These are phyloP conservation scores for Caenorhabditis sp. DNA, from an alignment of 2,888 invertebrate genomes.

Conservation along the genomic window DNA sequence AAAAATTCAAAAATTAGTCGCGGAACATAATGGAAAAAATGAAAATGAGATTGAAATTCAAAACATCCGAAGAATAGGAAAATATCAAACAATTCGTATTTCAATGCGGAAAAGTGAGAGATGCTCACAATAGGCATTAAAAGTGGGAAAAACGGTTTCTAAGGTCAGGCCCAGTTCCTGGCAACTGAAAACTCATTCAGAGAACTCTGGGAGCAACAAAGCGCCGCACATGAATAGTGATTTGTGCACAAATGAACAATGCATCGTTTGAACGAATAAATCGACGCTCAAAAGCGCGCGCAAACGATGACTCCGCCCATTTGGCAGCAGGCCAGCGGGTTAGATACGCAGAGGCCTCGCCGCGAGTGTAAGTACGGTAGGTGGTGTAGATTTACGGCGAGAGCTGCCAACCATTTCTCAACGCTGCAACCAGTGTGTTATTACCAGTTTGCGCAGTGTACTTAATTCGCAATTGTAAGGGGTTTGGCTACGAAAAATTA, in stretches of 20 bases:
- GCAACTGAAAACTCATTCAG: too few relatives aligned
- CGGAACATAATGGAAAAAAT: background rate
- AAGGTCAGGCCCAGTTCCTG: too few relatives aligned
- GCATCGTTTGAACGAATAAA: conserved; percentile 22
- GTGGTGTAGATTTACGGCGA: conserved; percentile 52
- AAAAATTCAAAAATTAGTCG: conserved; percentile 5
- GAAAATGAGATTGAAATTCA: background rate
- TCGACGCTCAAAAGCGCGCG: conserved; percentile 59
- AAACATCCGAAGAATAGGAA: too few relatives aligned
- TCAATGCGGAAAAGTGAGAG: too few relatives aligned
- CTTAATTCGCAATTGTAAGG: background rate
- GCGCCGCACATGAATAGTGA: too few relatives aligned
- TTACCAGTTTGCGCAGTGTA: too few relatives aligned
- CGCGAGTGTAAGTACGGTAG: conserved; percentile 23
- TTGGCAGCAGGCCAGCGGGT: conserved; percentile 52
- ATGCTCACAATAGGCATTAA: too few relatives aligned
- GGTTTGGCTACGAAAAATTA: background rate
- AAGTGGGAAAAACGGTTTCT: too few relatives aligned
- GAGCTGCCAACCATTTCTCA: background rate
- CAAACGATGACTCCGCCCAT: conserved; percentile 46
- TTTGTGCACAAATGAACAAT: conserved; percentile 9
- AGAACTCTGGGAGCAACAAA: too few relatives aligned
- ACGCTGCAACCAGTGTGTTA: conserved; percentile 18
- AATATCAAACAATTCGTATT: too few relatives aligned
- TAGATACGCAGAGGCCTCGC: conserved; percentile 48